Evolutionary conservation across 2,113 vertebrate species (phyloP), one percentile per base, ranked within the genome.

Genomic region (Etheostoma cragini): DNA sequence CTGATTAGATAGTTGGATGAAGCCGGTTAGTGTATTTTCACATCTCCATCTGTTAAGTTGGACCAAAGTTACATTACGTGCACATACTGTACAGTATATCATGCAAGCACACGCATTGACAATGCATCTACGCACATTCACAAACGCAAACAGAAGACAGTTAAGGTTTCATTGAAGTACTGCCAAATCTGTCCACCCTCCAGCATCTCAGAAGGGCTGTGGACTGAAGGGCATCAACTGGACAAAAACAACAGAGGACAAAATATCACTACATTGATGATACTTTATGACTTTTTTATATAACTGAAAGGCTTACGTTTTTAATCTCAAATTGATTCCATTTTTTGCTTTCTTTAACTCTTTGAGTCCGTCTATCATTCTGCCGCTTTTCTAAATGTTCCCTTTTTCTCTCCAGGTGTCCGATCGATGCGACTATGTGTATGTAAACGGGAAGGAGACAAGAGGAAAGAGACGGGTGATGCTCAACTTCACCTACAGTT

Each of bases 401-500:
- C 53, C 13, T 21, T 26, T 35, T 16, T 58, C 42, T 22, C 54
- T 42, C 30, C 88, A 99, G 98, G 97, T 99, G 80, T 98, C 98
- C 0, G 96, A 97, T 72, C 95, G 94, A 61, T 99, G 98, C 17
- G 97, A 99, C 93, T 98, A 98, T 0, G 90, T 98, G 78, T 99
- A 96, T 17, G 97, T 99, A 88, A 98, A 97, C 0, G 98, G 98
- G 68, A 98, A 97, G 76, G 98, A 99, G 94, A 96, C 96, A 14
- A 96, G 95, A 62, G 98, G 98, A 74, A 96, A 95, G 82, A 94
- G 93, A 85, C 94, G 90, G 0, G 96, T 94, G 0, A 81, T 93
- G 19, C 96, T 99, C 84, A 98, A 97, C 93, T 99, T 99, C 88
- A 97, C 97, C 0, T 98, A 97, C 87, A 97, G 97, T 84, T 95